Evolutionary conservation across 2,797 vertebrate species (phyloP), one percentile per base, ranked within the genome.

Genomic region (Threskiornis aethiopicus): DNA sequence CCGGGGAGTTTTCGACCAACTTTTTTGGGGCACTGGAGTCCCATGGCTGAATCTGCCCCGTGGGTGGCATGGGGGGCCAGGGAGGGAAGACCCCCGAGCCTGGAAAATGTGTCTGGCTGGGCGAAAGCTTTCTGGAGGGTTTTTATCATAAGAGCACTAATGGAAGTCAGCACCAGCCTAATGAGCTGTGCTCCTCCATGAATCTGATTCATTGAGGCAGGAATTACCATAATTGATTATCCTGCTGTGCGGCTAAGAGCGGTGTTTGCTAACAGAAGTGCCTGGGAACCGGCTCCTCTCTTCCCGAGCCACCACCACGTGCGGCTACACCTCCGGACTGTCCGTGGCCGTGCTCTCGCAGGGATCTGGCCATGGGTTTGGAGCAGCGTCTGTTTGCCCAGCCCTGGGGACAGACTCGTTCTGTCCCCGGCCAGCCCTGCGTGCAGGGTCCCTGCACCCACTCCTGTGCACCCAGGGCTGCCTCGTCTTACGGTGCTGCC

Each of bases 171-270:
- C 92, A 55, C 95, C 89, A 77, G 85, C 96, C 93, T 97, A 87
- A 92, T 85, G 92, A 96, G 97, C 97, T 92, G 94, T 92, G 95
- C 78, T 94, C 84, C 94, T 85, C 96, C 94, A 92, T 79, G 96
- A 97, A 93, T 97, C 97, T 93, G 97, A 97, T 97, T 97, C 97
- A 92, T 58, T 47, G 96, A 97, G 96, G 97, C 95, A 97, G 85
- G 96, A 97, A 97, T 98, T 98, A 97, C 96, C 93, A 95, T 97
- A 98, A 98, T 87, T 98, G 98, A 97, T 98, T 89, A 96, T 94
- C 98, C 97, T 61, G 80, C 97, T 96, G 96, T 15, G 97, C 31
- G 1, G 75, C 86, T 85, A 61, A 65, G 94, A 86, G 93, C 16
- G 1, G 16, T 87, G 95, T 96, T 96, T 96, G 96, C 96, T 79